Evolutionary conservation across 2,113 vertebrate species (phyloP).

Genomic region (Aspiorhynchus laticeps): DNA sequence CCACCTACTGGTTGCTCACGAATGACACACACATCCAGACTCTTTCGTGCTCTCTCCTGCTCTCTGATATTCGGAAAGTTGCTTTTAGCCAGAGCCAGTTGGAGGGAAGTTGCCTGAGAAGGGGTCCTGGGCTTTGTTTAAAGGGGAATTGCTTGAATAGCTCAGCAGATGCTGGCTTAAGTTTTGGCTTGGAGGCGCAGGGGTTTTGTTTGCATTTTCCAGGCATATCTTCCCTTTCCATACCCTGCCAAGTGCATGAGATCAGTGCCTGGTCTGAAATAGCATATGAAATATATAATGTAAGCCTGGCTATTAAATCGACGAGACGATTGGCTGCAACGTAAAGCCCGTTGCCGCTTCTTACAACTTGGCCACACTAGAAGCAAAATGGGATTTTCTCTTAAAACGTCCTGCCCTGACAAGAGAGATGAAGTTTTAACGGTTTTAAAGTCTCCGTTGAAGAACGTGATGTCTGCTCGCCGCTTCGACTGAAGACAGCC

Average conservation of each 20-base stretch:
- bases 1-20: conserved; percentile 74
- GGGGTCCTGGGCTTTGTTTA: conserved; percentile 46
- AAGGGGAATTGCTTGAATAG: conserved; percentile 30
- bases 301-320: conserved; percentile 65
- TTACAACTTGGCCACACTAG: conserved; percentile 25
- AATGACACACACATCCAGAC: conserved; percentile 54
- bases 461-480: not conserved
- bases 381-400: conserved; percentile 37
- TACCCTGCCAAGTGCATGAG: conserved; percentile 73
- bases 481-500: not conserved
- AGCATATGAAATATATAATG: conserved; percentile 75
- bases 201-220: conserved; percentile 77
- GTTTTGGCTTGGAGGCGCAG: conserved; percentile 37
- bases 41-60: conserved; percentile 52
- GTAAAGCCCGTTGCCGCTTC: conserved; percentile 42
- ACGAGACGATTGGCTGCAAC: conserved; percentile 51
- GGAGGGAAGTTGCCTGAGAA: conserved; percentile 66
- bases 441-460: not conserved
- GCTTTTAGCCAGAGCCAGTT: conserved; percentile 72
- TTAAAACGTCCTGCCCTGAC: conserved; percentile 34
- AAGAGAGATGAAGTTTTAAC: conserved; percentile 37
- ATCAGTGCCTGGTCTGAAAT: conserved; percentile 74
- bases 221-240: conserved; percentile 64
- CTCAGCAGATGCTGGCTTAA: conserved; percentile 51
- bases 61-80: conserved; percentile 35